Evolutionary conservation across 92 coral and sea anemone species (phyloP).

Genomic region (Ricordea florida): DNA sequence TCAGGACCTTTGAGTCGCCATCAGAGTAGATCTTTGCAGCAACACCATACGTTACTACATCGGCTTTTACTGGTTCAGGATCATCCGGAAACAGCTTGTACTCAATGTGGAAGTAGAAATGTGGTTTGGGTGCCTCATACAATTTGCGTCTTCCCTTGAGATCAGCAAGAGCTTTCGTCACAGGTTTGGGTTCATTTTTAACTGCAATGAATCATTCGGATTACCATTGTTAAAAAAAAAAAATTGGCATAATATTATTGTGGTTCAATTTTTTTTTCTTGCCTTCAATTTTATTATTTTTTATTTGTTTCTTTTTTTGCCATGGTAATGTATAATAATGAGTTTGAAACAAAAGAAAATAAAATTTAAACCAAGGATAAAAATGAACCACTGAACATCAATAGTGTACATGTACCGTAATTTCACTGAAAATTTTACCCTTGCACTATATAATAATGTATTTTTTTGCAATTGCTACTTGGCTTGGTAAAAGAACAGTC

Average conservation of each 20-base stretch:
- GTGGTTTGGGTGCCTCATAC: constrained; percentile 95
- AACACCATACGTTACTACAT: constrained; percentile 94
- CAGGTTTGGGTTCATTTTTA: constrained; percentile 76
- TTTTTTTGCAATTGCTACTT: too few species aligned
- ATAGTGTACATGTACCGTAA: too few species aligned
- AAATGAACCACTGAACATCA: too few species aligned
- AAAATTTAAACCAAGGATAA: too few species aligned
- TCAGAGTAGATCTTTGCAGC: constrained; percentile 97
- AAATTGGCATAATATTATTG: neutral
- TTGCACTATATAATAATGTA: too few species aligned
- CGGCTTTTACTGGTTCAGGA: constrained; percentile 84
- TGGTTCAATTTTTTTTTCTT: too few species aligned
- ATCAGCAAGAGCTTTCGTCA: constrained; percentile 57
- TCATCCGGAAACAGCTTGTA: constrained; percentile 88
- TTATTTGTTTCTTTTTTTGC: too few species aligned
- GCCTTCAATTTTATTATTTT: too few species aligned
- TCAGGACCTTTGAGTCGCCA: constrained; percentile 89
- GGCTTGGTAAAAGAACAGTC: too few species aligned
- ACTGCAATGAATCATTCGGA: constrained; percentile 54
- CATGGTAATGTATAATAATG: too few species aligned
- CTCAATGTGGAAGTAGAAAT: constrained; percentile 87
- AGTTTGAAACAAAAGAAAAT: too few species aligned
- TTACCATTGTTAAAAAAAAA: neutral
- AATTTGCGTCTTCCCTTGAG: constrained; percentile 72
- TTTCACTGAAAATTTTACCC: too few species aligned